Evolutionary conservation across 2,113 vertebrate species (phyloP).

Genomic region (Emydocephalus ijimae): DNA sequence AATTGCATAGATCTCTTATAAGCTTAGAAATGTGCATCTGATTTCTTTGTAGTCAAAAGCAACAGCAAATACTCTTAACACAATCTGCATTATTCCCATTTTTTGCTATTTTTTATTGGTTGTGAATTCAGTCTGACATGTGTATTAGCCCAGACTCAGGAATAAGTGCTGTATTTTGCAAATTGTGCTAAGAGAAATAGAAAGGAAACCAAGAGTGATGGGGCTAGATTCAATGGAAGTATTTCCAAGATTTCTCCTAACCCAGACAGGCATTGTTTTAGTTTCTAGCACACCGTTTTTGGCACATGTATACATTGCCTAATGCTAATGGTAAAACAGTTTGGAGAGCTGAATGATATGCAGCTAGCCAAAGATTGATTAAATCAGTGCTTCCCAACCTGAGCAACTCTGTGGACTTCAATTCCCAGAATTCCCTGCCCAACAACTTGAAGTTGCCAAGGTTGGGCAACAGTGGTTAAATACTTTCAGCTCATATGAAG

Average conservation of each 20-base stretch:
- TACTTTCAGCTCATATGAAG: not conserved
- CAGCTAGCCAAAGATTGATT: not conserved
- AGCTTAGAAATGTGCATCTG: not conserved
- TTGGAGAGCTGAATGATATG: not conserved
- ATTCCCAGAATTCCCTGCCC: not conserved
- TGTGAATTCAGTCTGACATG: not conserved
- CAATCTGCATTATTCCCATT: not conserved
- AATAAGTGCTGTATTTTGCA: not conserved
- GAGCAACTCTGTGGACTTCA: not conserved
- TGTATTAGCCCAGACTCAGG: not conserved
- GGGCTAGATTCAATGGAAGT: not conserved
- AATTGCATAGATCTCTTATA: slow-evolving; percentile 3
- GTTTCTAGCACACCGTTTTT: not conserved
- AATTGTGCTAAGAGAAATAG: not conserved
- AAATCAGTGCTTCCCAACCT: not conserved
- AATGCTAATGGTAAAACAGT: not conserved
- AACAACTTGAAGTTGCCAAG: not conserved
- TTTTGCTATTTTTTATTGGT: not conserved
- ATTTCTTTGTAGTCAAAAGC: not conserved
- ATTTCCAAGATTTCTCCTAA: not conserved
- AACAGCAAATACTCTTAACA: not conserved
- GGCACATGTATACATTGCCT: not conserved
- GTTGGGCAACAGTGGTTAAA: not conserved
- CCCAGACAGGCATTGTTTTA: not conserved
- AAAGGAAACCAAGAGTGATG: not conserved